Percentiles rank a stretch among this genome's conserved stretches.
phyloP scores from a whole-genome alignment of 2,797 vertebrate genomes.

The Threskiornis aethiopicus region DNA sequence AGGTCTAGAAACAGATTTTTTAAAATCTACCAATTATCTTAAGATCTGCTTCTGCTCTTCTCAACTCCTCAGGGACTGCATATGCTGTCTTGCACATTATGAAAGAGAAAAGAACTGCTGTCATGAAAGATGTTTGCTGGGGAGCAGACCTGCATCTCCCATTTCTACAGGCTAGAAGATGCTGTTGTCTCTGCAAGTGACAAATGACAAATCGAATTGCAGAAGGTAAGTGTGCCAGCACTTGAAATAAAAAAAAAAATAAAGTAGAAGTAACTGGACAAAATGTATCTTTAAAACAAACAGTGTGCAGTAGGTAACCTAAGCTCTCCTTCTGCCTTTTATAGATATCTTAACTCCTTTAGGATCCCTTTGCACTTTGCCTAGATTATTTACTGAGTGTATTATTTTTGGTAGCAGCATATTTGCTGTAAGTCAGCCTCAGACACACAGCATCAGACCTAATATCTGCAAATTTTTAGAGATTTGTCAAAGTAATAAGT shows the following conservation, averaged over 20 bases:
- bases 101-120: neutral
- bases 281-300: neutral
- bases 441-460: neutral
- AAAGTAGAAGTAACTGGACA: neutral
- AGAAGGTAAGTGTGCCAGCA: neutral
- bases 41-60: neutral
- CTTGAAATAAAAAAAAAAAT: neutral
- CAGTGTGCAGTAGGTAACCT: neutral
- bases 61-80: neutral
- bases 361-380: neutral
- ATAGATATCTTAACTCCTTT: neutral
- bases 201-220: neutral
- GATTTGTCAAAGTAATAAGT: neutral
- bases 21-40: neutral
- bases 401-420: neutral
- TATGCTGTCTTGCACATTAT: neutral
- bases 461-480: neutral
- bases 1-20: neutral
- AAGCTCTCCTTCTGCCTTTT: neutral
- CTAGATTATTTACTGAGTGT: neutral
- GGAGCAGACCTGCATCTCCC: neutral
- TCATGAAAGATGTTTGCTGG: neutral
- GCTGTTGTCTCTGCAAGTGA: neutral
- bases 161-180: neutral
- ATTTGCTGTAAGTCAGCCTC: neutral